Evolutionary conservation across 2,113 vertebrate species (phyloP).

Genomic region (Nanorana parkeri): DNA sequence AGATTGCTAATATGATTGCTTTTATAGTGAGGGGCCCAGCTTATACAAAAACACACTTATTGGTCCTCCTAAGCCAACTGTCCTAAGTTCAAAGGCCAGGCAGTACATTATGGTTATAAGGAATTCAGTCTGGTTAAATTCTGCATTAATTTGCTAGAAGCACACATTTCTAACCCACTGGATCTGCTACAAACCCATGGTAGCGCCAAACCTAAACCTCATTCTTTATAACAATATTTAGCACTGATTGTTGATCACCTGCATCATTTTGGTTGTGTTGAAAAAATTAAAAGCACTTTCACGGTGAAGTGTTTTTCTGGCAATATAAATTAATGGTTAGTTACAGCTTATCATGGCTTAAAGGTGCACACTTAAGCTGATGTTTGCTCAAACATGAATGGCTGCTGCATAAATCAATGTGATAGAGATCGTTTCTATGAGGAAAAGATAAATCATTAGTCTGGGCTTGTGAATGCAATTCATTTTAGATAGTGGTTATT

Average conservation of each 20-base stretch:
- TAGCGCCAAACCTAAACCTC: too few relatives aligned
- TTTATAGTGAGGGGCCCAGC: too few relatives aligned
- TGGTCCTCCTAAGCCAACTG: too few relatives aligned
- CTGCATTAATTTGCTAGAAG: too few relatives aligned
- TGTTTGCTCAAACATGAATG: constrained; percentile 97
- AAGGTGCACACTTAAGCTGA: constrained; percentile 91
- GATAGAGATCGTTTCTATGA: constrained; percentile 96
- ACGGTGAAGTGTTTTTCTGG: constrained; percentile 51
- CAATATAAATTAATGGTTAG: constrained; percentile 87
- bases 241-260: neutral
- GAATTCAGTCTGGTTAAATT: too few relatives aligned
- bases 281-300: constrained; percentile 11
- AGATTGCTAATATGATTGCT: too few relatives aligned
- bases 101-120: too few relatives aligned
- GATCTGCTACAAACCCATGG: too few relatives aligned
- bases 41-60: too few relatives aligned
- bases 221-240: neutral
- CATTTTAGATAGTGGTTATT: constrained; percentile 99
- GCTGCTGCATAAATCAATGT: constrained; percentile 98
- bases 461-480: constrained; percentile 88
- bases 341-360: constrained; percentile 93
- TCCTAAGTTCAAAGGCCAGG: too few relatives aligned
- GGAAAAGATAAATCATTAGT: constrained; percentile 98
- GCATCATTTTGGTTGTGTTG: constrained; percentile 4
- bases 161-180: too few relatives aligned